A percentile compares a stretch with the other conserved stretches of the same genome.
Conservation (phyloP, 2,113 vertebrate species). For the Crotalus tigris region DNA sequence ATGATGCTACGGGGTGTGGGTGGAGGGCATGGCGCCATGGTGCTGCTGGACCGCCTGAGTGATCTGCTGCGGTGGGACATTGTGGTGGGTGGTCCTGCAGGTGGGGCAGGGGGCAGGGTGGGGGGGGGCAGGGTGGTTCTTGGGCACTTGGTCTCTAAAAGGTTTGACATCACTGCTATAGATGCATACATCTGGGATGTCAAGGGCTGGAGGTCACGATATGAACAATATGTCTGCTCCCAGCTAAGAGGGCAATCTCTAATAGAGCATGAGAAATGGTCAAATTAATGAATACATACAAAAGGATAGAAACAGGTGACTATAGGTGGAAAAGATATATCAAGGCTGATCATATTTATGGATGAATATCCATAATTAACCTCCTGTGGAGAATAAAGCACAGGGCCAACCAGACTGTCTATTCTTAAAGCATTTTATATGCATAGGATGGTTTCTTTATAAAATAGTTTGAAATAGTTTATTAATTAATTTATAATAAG, state of each 20-base stretch:
- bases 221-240: neutral
- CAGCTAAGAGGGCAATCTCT: neutral
- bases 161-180: too few relatives aligned
- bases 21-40: too few relatives aligned
- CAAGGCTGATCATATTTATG: slow-evolving; percentile 29
- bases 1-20: too few relatives aligned
- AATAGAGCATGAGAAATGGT: neutral
- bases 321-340: neutral
- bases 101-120: too few relatives aligned
- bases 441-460: neutral
- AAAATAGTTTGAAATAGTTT: neutral
- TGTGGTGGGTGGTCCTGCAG: too few relatives aligned
- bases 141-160: too few relatives aligned
- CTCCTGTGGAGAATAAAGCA: neutral
- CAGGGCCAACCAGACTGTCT: slow-evolving; percentile 3
- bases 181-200: too few relatives aligned
- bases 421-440: neutral
- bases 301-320: neutral
- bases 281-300: neutral
- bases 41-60: too few relatives aligned
- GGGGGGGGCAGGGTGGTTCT: too few relatives aligned
- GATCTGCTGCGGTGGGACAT: too few relatives aligned
- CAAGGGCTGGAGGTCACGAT: neutral
- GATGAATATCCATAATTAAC: slow-evolving; percentile 3
- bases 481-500: slow-evolving; percentile 5